Evolutionary conservation across 2,113 vertebrate species (phyloP).

Genomic region (Chrysemys picta): DNA sequence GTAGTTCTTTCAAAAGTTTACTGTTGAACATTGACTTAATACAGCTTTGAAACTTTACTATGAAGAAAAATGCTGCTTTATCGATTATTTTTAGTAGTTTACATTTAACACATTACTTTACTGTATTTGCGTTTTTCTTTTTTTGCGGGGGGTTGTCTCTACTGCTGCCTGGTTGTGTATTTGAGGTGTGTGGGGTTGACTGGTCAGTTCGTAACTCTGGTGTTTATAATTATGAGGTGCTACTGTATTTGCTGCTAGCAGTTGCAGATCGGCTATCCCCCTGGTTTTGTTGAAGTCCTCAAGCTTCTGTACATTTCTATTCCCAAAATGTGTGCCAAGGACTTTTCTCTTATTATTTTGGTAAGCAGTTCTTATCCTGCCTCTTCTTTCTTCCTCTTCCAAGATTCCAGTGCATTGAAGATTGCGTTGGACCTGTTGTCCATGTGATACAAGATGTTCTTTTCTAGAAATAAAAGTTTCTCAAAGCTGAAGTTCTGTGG

Average conservation of each 20-base stretch:
- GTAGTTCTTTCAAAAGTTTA: too few relatives aligned
- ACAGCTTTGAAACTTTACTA: too few relatives aligned
- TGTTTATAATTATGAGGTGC: too few relatives aligned
- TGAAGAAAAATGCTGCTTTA: too few relatives aligned
- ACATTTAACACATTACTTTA: too few relatives aligned
- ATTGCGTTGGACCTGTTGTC: not conserved
- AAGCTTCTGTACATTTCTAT: not conserved
- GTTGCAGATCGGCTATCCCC: not conserved
- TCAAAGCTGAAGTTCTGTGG: not conserved
- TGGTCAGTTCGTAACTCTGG: too few relatives aligned
- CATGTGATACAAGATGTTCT: not conserved
- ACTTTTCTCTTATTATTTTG: not conserved
- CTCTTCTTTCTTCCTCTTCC: not conserved
- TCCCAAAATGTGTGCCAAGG: not conserved
- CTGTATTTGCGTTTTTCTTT: too few relatives aligned
- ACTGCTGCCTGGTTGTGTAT: too few relatives aligned
- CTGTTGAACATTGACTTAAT: too few relatives aligned
- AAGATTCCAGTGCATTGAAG: not conserved
- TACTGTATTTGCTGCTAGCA: not conserved
- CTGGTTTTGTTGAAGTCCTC: not conserved
- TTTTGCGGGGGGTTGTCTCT: too few relatives aligned
- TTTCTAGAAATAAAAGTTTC: not conserved
- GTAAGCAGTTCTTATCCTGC: not conserved
- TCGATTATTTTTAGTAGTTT: too few relatives aligned
- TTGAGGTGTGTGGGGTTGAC: too few relatives aligned